Evolutionary conservation across 2,113 vertebrate genomes (phyloP).

Genomic region (Tychaedon coryphoeus): DNA sequence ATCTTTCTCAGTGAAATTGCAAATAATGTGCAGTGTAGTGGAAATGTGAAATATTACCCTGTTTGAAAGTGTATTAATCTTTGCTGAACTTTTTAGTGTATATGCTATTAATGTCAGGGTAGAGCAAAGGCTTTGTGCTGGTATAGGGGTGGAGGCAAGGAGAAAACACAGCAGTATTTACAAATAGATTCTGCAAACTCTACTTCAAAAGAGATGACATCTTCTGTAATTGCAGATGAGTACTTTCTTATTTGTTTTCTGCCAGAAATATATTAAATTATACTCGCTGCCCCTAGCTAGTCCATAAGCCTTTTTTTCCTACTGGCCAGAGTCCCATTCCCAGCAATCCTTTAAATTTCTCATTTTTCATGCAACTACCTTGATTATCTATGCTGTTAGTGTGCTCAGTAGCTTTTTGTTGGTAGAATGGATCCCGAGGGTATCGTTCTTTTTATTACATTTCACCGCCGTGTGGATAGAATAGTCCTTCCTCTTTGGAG

Average conservation of each 20-base stretch:
- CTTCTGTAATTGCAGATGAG: constrained; percentile 59
- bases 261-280: constrained; percentile 65
- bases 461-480: neutral
- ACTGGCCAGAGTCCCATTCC: constrained; percentile 24
- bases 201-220: constrained; percentile 49
- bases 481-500: constrained; percentile 24
- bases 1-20: constrained; percentile 7
- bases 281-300: constrained; percentile 14
- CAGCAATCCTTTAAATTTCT: constrained; percentile 52
- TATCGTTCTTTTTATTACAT: constrained; percentile 49
- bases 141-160: neutral
- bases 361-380: constrained; percentile 47
- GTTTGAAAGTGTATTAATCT: neutral
- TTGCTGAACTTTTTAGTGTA: neutral
- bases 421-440: neutral
- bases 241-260: constrained; percentile 53
- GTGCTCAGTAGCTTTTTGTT: constrained; percentile 30
- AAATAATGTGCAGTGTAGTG: neutral
- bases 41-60: constrained; percentile 5
- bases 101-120: neutral
- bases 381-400: constrained; percentile 48
- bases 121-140: neutral
- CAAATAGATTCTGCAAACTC: constrained; percentile 52
- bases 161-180: constrained; percentile 1
- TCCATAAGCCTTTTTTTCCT: constrained; percentile 15